Evolutionary conservation across 2,113 vertebrate species (phyloP).

Genomic region (Sus scrofa): T2T-Sscrofa CM000817.6:69945001-69945500

Average conservation of each 20-base stretch:
- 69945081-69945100: not conserved
- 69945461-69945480: rapidly evolving
- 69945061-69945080: not conserved
- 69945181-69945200: rapidly evolving
- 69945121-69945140: rapidly evolving
- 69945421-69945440: rapidly evolving
- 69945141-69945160: not conserved
- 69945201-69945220: rapidly evolving
- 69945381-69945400: rapidly evolving
- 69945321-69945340: not conserved
- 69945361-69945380: not conserved
- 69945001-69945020: rapidly evolving
- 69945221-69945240: rapidly evolving
- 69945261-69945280: not conserved
- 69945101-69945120: not conserved
- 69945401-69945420: not conserved
- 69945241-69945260: rapidly evolving
- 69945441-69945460: rapidly evolving
- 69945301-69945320: not conserved
- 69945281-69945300: rapidly evolving
- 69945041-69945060: not conserved
- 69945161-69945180: not conserved
- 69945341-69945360: not conserved
- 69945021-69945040: not conserved
- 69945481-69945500: rapidly evolving